These are phyloP conservation scores for Ptychadena robeensis DNA, from an alignment of 2,797 vertebrate genomes.

Conservation along the genomic window DNA sequence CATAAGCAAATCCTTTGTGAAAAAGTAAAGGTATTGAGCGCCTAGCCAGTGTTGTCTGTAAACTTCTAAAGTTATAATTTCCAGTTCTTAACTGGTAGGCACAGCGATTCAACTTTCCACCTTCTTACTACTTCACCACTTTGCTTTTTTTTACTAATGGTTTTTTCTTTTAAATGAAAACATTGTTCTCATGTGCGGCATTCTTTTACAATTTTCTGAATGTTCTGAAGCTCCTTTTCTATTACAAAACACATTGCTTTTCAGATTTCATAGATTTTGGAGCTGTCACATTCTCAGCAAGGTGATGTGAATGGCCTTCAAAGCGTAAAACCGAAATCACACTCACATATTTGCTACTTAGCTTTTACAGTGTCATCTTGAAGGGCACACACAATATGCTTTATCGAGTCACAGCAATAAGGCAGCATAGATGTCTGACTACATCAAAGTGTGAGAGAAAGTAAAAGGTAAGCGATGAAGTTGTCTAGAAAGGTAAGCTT, in stretches of 20 bases:
- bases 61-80: not conserved
- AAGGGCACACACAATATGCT: slow-evolving; percentile 32
- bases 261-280: slow-evolving; percentile 30
- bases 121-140: not conserved
- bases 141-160: slow-evolving; percentile 4
- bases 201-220: slow-evolving; percentile 18
- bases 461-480: slow-evolving; percentile 7
- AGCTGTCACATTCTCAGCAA: slow-evolving; percentile 35
- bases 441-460: slow-evolving; percentile 5
- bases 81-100: not conserved
- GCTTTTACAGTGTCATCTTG: slow-evolving; percentile 29
- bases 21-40: no score
- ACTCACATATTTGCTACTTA: slow-evolving; percentile 31
- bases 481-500: slow-evolving; percentile 2
- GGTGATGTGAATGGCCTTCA: slow-evolving; percentile 25
- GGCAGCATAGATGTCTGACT: slow-evolving; percentile 12
- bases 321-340: slow-evolving; percentile 36
- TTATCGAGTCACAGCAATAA: slow-evolving; percentile 25
- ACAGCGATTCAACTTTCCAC: not conserved
- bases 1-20: no score
- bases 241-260: slow-evolving; percentile 5
- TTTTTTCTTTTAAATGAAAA: slow-evolving; percentile 21
- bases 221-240: slow-evolving; percentile 2
- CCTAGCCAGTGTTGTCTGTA: no score
- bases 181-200: slow-evolving; percentile 12